Conservation (phyloP, 2,888 invertebrate species). For the Erebia ligea region DNA sequence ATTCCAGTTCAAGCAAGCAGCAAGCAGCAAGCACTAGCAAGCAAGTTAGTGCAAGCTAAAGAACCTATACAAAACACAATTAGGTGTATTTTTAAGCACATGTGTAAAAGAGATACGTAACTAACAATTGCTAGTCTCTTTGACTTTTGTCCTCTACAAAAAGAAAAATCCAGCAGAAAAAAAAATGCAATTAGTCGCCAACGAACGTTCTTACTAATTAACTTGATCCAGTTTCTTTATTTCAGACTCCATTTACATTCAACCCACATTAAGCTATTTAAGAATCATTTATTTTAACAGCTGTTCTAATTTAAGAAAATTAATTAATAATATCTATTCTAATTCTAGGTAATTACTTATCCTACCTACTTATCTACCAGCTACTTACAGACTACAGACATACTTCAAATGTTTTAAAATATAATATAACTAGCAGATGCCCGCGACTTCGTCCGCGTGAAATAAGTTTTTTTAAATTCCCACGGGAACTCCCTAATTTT, state of each 20-base stretch:
- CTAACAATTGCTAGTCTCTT: constrained; percentile 51
- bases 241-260: constrained; percentile 59
- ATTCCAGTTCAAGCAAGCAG: no score
- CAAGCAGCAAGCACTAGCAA: no score
- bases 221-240: constrained; percentile 72
- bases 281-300: constrained; percentile 28
- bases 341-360: no score
- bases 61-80: background rate
- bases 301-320: constrained; percentile 1
- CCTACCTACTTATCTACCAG: no score
- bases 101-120: background rate
- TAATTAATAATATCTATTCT: no score
- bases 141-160: constrained; percentile 66
- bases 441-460: no score
- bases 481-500: no score
- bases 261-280: constrained; percentile 45
- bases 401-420: no score
- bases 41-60: no score
- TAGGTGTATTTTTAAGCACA: background rate
- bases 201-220: constrained; percentile 75
- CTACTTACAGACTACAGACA: no score
- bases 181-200: constrained; percentile 74
- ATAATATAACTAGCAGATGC: no score
- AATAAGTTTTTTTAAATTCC: no score
- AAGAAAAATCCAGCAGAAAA: constrained; percentile 53